These are phyloP conservation scores for Orientallactaga sibirica DNA, from an alignment of 2,797 vertebrate genomes.

Conservation along the genomic window DNA sequence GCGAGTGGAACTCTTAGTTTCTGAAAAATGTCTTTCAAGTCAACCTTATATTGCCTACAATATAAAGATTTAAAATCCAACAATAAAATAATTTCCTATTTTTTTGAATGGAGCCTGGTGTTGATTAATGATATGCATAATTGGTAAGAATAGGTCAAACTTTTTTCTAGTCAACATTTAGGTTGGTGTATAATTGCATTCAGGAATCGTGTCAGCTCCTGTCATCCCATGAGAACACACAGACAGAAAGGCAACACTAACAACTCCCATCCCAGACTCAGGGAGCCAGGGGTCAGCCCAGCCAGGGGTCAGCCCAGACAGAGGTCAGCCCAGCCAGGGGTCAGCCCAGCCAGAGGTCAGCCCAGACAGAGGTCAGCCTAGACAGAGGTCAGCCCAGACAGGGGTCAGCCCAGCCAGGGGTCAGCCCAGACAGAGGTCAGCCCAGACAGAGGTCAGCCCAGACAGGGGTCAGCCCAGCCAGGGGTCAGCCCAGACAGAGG, in stretches of 20 bases:
- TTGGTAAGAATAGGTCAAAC: background rate
- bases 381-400: background rate
- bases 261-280: rapidly evolving
- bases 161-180: background rate
- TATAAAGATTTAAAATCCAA: background rate
- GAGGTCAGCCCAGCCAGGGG: background rate
- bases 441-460: no score
- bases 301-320: background rate
- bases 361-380: background rate
- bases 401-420: no score
- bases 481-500: no score
- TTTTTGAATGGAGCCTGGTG: background rate
- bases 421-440: no score
- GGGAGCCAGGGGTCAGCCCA: background rate
- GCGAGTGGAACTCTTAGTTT: rapidly evolving
- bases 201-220: background rate
- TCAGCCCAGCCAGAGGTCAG: no score
- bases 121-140: background rate
- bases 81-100: background rate
- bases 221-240: background rate
- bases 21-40: background rate
- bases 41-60: background rate
- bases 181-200: background rate
- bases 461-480: no score
- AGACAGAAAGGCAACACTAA: background rate